Evolutionary conservation across 2,113 vertebrate genomes (phyloP).

Genomic region (Irena cyanogastra): DNA sequence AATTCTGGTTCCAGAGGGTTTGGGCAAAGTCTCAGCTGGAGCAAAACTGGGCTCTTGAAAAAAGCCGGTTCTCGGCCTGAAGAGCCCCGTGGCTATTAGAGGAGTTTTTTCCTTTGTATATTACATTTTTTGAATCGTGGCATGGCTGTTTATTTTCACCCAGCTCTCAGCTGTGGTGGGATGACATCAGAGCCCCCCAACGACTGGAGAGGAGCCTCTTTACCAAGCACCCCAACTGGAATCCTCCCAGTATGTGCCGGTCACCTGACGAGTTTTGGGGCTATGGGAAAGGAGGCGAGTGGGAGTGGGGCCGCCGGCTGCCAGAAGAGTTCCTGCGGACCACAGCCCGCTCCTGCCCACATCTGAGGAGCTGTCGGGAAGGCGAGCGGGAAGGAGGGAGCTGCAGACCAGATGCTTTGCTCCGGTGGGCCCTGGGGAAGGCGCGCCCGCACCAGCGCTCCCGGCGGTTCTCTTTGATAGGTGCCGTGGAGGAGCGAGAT

Average conservation of each 20-base stretch:
- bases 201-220: background rate
- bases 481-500: background rate
- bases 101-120: background rate
- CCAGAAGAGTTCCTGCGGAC: slow-evolving; percentile 14
- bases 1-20: background rate
- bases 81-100: background rate
- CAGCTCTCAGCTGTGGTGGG: rapidly evolving
- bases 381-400: slow-evolving; percentile 11
- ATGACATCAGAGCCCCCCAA: background rate
- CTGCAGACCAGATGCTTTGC: slow-evolving; percentile 7
- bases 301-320: background rate
- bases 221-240: background rate
- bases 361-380: slow-evolving; percentile 50
- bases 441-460: slow-evolving; percentile 12
- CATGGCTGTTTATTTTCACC: background rate
- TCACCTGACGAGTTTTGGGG: background rate
- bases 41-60: background rate
- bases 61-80: background rate
- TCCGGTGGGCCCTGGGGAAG: background rate
- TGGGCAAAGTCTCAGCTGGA: background rate
- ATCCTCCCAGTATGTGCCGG: background rate
- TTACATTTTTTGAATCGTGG: background rate
- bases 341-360: slow-evolving; percentile 54
- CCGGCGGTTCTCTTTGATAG: slow-evolving; percentile 39
- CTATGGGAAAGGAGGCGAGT: background rate